Conservation (phyloP, 1,140 invertebrate genomes). For the Bombus pascuorum region DNA sequence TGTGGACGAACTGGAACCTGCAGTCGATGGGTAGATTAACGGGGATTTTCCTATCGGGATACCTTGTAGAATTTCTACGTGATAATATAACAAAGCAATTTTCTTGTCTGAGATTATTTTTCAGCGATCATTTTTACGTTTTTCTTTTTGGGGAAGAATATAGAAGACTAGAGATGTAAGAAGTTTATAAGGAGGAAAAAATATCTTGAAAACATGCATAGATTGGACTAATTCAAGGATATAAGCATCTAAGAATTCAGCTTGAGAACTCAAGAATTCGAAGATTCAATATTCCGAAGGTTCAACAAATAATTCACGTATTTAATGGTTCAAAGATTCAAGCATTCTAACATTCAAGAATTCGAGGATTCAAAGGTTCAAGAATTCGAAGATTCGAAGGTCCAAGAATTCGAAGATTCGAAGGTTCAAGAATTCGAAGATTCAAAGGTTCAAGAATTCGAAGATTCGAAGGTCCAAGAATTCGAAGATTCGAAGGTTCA, state of each 20-base stretch:
- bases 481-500: too few relatives aligned
- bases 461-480: neutral
- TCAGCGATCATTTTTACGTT: too few relatives aligned
- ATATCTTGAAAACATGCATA: neutral
- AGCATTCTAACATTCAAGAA: neutral
- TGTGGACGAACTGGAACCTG: too few relatives aligned
- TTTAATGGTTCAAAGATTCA: too few relatives aligned
- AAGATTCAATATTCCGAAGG: neutral
- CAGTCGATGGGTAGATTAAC: neutral
- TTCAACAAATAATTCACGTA: too few relatives aligned
- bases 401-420: too few relatives aligned
- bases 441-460: neutral
- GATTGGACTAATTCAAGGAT: neutral
- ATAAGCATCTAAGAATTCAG: neutral
- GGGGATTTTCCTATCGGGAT: neutral
- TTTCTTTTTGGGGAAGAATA: too few relatives aligned
- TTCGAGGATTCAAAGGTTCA: neutral
- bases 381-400: neutral
- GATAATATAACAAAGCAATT: neutral
- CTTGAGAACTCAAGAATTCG: neutral
- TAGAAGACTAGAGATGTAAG: neutral
- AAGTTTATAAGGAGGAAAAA: too few relatives aligned
- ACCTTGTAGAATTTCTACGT: neutral
- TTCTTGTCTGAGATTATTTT: neutral
- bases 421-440: neutral